These are phyloP conservation scores for Rhagologus leucostigma DNA, from an alignment of 2,113 vertebrate species.

Conservation along the genomic window DNA sequence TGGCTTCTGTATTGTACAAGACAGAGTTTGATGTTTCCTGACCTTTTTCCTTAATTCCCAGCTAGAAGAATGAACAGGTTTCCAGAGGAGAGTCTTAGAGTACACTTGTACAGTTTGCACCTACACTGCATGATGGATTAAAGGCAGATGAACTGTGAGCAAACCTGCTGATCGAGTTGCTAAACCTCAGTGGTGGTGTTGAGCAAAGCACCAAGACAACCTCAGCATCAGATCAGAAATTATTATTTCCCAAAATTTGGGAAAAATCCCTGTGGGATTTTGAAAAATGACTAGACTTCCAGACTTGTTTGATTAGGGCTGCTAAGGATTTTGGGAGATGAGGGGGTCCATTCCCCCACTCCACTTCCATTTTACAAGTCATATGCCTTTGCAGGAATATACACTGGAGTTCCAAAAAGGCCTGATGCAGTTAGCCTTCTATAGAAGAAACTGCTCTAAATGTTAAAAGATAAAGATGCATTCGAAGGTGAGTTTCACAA, in stretches of 20 bases:
- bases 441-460: neutral
- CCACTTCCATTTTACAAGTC: neutral
- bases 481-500: neutral
- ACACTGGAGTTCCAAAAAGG: neutral
- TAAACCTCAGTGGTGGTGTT: neutral
- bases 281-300: neutral
- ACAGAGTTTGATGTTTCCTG: neutral
- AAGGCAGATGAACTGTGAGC: neutral
- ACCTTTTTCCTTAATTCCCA: neutral
- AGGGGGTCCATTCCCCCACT: neutral
- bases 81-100: neutral
- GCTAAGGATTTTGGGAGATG: neutral
- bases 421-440: neutral
- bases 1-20: neutral
- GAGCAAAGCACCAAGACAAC: neutral
- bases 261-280: neutral
- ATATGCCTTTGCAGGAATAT: neutral
- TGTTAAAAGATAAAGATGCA: neutral
- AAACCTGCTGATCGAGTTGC: neutral
- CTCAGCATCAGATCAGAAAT: neutral
- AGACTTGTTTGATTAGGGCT: neutral
- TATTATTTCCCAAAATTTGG: neutral
- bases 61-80: neutral
- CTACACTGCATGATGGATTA: neutral
- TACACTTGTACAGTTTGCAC: neutral